Evolutionary conservation across 64 coral and sea anemone genomes (phyloP), one percentile per base, ranked within the genome.

Genomic region (Pocillopora damicornis): DNA sequence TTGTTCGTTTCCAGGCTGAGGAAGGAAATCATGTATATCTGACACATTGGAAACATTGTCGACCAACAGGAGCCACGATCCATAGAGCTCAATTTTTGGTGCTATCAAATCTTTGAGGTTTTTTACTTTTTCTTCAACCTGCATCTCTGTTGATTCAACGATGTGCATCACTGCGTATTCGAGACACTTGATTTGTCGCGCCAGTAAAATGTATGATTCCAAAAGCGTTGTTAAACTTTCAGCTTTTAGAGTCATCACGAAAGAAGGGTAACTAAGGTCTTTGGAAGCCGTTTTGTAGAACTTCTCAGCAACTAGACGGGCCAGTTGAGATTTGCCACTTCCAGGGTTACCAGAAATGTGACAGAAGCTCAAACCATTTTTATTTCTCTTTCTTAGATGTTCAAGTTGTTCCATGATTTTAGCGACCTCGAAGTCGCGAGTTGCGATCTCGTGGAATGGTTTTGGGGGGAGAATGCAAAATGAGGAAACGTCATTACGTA

Each of bases 161-260:
- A 68, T 87, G 38, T 23, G 45, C 7, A 35, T 75, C 57, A 87
- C 69, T 56, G 69, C 64, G 51, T 71, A 45, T 42, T 87, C 83
- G 16, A 34, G 37, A 15, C 83, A 87, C 13, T 57, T 87, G 7
- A 87, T 16, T 11, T 60, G 16, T 73, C 25, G 62, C 15, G 83
- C 63, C 64, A 87, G 57, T 45, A 0, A 26, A 14, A 73, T 11
- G 57, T 74, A 87, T 16, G 35, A 74, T 51, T 74, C 63, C 14
- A 87, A 59, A 74, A 87, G 83, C 35, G 42, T 87, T n/a, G 57
- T 37, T 26, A 42, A 9, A 7, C 25, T 87, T 37, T 75, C 51
- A 22, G 64, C 83, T 11, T 74, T 74, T 59, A 87, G 5, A 58
- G 83, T 87, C 83, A 72, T 87, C 11, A 87, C 66, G 42, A 87